These are phyloP conservation scores for Argynnis bischoffii DNA, from an alignment of 2,888 invertebrate genomes.

Conservation along the genomic window DNA sequence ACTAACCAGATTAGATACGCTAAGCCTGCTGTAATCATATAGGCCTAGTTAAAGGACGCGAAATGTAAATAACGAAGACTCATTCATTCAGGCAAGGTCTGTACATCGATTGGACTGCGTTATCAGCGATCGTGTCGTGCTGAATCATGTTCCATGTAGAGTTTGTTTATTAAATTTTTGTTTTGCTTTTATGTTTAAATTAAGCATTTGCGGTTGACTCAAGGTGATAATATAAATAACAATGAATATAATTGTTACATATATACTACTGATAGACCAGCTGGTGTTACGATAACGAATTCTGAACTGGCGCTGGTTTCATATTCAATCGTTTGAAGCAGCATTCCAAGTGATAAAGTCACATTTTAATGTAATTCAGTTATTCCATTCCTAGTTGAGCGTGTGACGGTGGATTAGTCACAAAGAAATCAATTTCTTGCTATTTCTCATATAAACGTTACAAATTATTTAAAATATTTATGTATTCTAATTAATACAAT, in stretches of 20 bases:
- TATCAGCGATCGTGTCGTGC: conserved; percentile 48
- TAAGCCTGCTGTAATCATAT: conserved; percentile 55
- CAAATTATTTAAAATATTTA: not conserved
- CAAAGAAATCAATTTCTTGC: too few relatives aligned
- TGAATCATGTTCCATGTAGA: not conserved
- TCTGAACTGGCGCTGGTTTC: conserved; percentile 14
- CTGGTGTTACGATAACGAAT: conserved; percentile 25
- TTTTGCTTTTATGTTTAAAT: conserved; percentile 14
- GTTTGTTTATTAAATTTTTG: conserved; percentile 12
- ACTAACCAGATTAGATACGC: conserved; percentile 74
- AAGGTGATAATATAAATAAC: conserved; percentile 34
- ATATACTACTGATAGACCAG: conserved; percentile 28
- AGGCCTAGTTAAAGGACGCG: conserved; percentile 55
- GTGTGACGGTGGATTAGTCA: too few relatives aligned
- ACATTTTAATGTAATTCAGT: too few relatives aligned
- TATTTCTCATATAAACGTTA: too few relatives aligned
- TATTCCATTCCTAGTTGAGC: too few relatives aligned
- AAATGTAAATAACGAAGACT: conserved; percentile 50
- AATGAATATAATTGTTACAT: conserved; percentile 33
- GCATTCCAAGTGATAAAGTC: not conserved
- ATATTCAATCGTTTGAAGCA: conserved; percentile 4
- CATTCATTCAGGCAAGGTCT: conserved; percentile 59
- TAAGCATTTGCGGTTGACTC: conserved; percentile 26
- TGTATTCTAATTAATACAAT: conserved; percentile 4
- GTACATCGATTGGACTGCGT: conserved; percentile 48